Base-by-base conservation (phyloP, 2,797 vertebrate species). In the Protonibea diacanthus region DNA sequence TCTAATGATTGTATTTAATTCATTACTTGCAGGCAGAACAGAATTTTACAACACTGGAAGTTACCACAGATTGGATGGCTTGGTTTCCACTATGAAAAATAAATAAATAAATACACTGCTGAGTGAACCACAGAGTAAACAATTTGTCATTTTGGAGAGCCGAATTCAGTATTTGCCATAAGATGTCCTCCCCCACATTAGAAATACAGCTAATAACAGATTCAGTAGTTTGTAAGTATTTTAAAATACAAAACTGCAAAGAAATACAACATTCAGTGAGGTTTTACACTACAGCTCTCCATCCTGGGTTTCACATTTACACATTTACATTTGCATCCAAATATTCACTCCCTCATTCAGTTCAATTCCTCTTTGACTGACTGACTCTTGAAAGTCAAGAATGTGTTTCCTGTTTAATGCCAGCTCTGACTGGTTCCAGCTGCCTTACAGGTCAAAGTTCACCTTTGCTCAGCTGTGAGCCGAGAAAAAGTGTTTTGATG, bases 251-350 rank as follows among this genome's bases (percentile, higher is more conserved):
- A 38, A 59, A 27, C 5, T 40, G 3, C 5, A 38, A 38, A 52
- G 0, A 25, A 21, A 14, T 13, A 13, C 14, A 59, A 51, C 11
- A 40, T 49, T 40, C 6, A 57, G 18, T n/a, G 6, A 45, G 2
- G 20, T 15, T 69, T 57, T 21, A 17, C 20, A 51, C 3, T 38
- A 25, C 25, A 69, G 1, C 40, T 21, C 27, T 65, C 44, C 44
- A 21, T 38, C n/a, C 44, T 23, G 27, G 44, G 38, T 59, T 38
- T 49, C 69, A 71, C 45, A 71, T 59, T 38, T 44, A 29, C 25
- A 56, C 52, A 71, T 58, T 33, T 44, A 29, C 13, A n/a, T 42
- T 45, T 29, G 2, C 11, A 45, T 13, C 8, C 5, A 45, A 29
- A 48, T 57, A 21, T 69, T 21, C 55, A 38, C 27, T 51, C 45